Percentiles rank a stretch among this genome's conserved stretches.
Evolutionary conservation across 2,888 invertebrate species (phyloP).

Genomic region (Mesoligia furuncula): DNA sequence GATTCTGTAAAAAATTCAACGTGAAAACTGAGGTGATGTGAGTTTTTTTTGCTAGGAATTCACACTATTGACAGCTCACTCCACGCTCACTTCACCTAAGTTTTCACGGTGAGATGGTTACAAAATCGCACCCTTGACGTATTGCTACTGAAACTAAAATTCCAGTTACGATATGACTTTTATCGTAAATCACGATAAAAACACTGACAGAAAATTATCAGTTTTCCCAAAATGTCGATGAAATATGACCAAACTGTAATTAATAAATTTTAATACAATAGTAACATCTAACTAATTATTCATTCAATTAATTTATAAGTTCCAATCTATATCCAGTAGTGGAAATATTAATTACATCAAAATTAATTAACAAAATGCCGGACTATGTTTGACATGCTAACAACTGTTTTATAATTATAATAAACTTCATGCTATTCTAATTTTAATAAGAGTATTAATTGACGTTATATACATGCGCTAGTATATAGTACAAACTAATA

Average conservation of each 20-base stretch:
- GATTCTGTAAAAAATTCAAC: no score
- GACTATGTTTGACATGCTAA: slow-evolving; percentile 34
- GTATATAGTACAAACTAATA: not conserved
- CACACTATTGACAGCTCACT: no score
- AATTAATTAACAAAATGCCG: slow-evolving; percentile 1
- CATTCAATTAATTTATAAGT: not conserved
- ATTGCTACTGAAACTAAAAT: no score
- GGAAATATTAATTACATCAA: slow-evolving; percentile 27
- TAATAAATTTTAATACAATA: not conserved
- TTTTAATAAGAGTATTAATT: not conserved
- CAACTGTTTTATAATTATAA: not conserved
- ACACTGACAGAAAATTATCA: not conserved
- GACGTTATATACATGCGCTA: slow-evolving; percentile 34
- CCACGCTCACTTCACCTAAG: no score
- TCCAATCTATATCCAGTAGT: slow-evolving; percentile 48
- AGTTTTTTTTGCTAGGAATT: no score
- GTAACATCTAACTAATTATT: not conserved
- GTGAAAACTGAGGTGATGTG: no score
- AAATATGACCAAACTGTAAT: slow-evolving; percentile 45
- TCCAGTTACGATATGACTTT: not conserved
- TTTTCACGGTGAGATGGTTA: no score
- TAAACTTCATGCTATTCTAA: slow-evolving; percentile 42
- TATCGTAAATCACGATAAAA: not conserved
- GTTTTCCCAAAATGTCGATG: not conserved
- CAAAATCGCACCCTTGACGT: not conserved